Percentiles rank a stretch among this genome's conserved stretches.
Evolutionary conservation across 2,797 vertebrate species (phyloP).

Genomic region (Octomys mimax): DNA sequence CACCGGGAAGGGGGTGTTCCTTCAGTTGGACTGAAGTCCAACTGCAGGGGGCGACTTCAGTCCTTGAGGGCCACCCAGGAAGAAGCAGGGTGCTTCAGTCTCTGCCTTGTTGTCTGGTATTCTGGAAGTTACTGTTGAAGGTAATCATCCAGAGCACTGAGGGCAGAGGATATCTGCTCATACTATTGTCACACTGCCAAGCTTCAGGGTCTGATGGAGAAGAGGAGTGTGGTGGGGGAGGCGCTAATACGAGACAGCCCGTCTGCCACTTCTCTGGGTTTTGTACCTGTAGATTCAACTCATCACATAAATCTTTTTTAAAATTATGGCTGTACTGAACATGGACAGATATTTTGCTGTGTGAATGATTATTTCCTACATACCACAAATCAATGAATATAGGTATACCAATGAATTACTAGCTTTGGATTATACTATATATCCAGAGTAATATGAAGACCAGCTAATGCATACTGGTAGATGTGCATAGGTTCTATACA

Average conservation of each 20-base stretch:
- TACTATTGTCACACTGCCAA: neutral
- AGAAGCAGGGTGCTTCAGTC: rapidly evolving
- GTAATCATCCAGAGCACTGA: neutral
- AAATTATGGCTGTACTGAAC: neutral
- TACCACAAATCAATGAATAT: neutral
- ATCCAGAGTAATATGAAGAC: neutral
- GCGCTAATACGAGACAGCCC: neutral
- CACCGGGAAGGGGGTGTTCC: neutral
- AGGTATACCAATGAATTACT: neutral
- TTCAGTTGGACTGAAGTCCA: too few species aligned
- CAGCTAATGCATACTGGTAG: neutral
- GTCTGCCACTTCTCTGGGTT: neutral
- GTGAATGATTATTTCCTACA: neutral
- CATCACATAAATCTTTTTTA: neutral
- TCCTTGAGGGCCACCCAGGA: rapidly evolving
- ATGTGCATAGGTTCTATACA: neutral
- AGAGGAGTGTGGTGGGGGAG: neutral
- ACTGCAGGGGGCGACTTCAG: neutral
- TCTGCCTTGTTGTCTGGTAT: neutral
- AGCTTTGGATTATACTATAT: neutral
- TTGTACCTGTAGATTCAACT: neutral
- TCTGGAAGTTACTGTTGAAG: neutral
- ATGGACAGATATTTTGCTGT: neutral
- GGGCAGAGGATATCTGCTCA: neutral
- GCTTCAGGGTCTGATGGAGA: neutral